Evolutionary conservation across 1,140 invertebrate species (phyloP).

Genomic region (Spodoptera frugiperda): DNA sequence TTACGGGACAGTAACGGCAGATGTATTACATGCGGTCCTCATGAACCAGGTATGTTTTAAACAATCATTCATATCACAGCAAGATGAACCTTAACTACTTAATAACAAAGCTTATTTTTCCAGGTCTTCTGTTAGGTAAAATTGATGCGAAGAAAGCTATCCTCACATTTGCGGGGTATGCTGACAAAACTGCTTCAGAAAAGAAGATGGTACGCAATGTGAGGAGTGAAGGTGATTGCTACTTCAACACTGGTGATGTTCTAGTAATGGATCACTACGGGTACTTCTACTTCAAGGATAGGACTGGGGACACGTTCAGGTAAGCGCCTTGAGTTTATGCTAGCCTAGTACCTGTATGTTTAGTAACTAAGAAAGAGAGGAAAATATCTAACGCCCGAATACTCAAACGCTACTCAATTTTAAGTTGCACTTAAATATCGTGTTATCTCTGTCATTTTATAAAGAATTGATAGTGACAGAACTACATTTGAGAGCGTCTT

Average conservation of each 20-base stretch:
- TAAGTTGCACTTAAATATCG: too few relatives aligned
- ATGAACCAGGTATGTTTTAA: conserved; percentile 86
- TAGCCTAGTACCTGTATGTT: conserved; percentile 4
- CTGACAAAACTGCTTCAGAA: conserved; percentile 94
- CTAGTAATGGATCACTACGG: conserved; percentile 96
- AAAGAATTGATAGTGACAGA: too few relatives aligned
- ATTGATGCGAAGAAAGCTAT: conserved; percentile 91
- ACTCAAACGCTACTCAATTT: too few relatives aligned
- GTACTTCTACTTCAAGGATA: conserved; percentile 98
- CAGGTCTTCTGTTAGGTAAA: conserved; percentile 90
- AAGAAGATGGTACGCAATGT: conserved; percentile 97
- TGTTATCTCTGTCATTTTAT: too few relatives aligned
- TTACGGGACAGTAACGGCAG: conserved; percentile 91
- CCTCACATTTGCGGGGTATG: conserved; percentile 93
- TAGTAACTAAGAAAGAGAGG: background rate
- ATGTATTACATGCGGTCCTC: conserved; percentile 92
- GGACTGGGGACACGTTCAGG: conserved; percentile 98
- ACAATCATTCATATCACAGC: background rate
- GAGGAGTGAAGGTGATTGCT: conserved; percentile 94
- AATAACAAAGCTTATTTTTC: conserved; percentile 29
- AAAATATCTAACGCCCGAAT: too few relatives aligned
- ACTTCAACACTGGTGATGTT: conserved; percentile 97
- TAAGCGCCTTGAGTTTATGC: conserved; percentile 61
- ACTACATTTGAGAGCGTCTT: too few relatives aligned
- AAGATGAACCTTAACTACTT: background rate